Percentiles rank a stretch among this genome's conserved stretches.
Conservation (phyloP, 2,113 vertebrate genomes). For the Halichoeres trimaculatus region DNA sequence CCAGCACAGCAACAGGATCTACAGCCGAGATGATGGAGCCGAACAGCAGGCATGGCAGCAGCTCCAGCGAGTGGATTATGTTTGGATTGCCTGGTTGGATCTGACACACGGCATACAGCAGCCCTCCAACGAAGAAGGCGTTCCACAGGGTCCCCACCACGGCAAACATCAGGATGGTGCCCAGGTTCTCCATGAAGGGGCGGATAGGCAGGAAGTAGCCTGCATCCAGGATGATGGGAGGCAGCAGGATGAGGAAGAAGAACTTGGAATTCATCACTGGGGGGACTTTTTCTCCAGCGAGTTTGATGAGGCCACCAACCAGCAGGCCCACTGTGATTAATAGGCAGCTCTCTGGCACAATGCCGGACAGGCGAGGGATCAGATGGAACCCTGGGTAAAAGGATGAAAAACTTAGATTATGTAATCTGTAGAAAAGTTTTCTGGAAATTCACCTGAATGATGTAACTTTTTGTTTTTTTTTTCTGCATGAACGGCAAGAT, state of each 20-base stretch:
- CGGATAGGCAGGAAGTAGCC: constrained; percentile 97
- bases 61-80: constrained; percentile 78
- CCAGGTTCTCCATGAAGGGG: constrained; percentile 97
- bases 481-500: not conserved
- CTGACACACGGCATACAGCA: constrained; percentile 91
- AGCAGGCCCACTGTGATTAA: constrained; percentile 94
- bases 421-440: not conserved
- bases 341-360: constrained; percentile 98
- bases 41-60: constrained; percentile 94
- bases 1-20: constrained; percentile 96
- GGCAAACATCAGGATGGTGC: constrained; percentile 97
- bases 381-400: constrained; percentile 91
- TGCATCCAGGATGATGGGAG: constrained; percentile 97
- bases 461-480: not conserved
- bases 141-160: constrained; percentile 98
- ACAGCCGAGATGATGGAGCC: constrained; percentile 96
- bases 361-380: constrained; percentile 89
- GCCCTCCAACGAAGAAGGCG: constrained; percentile 91
- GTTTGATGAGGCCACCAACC: constrained; percentile 92
- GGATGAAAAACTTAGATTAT: not conserved
- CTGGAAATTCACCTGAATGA: not conserved
- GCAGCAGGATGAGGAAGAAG: constrained; percentile 96
- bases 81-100: constrained; percentile 72
- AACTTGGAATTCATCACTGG: constrained; percentile 86
- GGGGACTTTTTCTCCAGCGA: constrained; percentile 86